Percentiles rank a stretch among this genome's conserved stretches.
These are phyloP conservation scores for Panthera uncia DNA, from an alignment of 2,113 vertebrate genomes.

Conservation along the genomic window DNA sequence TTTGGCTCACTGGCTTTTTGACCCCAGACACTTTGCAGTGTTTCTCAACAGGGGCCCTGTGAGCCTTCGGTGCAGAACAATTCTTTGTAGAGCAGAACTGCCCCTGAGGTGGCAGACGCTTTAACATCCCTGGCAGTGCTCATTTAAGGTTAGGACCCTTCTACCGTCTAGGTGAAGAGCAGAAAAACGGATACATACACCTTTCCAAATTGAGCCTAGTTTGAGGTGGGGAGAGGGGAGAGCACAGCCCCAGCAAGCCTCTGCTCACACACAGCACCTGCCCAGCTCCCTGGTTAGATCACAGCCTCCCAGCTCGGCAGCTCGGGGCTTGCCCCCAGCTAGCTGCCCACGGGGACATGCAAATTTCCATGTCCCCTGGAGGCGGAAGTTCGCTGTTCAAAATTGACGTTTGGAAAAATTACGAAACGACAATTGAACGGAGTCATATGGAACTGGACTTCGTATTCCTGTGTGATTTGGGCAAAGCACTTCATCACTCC, in stretches of 20 bases:
- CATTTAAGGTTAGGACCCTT: not conserved
- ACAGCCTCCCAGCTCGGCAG: not conserved
- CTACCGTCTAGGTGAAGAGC: not conserved
- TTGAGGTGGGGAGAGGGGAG: not conserved
- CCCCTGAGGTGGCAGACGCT: not conserved
- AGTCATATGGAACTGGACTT: not conserved
- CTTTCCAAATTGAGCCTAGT: not conserved
- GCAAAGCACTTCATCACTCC: not conserved
- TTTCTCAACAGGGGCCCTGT: conserved; percentile 20
- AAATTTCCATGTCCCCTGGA: not conserved
- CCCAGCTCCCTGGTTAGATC: too few species aligned
- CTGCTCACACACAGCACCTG: not conserved
- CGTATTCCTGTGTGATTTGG: not conserved
- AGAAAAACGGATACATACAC: not conserved
- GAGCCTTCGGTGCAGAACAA: not conserved
- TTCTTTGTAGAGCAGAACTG: not conserved
- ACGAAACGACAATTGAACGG: not conserved
- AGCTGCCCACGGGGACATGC: not conserved
- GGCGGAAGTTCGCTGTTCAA: not conserved
- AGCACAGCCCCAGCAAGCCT: not conserved
- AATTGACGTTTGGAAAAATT: not conserved
- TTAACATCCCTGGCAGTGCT: not conserved
- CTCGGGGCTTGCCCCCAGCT: not conserved
- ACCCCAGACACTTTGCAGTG: not conserved
- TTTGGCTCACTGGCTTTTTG: conserved; percentile 47